Evolutionary conservation across 2,797 vertebrate species (phyloP).

Genomic region (Centroberyx gerrardi): DNA sequence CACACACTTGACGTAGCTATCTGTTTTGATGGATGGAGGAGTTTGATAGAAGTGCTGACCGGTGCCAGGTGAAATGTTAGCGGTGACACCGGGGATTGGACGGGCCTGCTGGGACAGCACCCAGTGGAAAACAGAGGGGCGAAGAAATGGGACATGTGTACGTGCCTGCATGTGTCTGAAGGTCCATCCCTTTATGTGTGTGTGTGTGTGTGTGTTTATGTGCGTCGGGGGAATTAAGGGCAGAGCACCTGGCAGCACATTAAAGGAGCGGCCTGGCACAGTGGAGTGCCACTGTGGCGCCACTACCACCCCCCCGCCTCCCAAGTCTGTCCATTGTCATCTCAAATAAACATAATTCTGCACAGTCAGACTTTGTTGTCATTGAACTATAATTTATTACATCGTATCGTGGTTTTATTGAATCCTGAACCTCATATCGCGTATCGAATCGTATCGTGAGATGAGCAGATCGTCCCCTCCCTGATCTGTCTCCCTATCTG

Average conservation of each 20-base stretch:
- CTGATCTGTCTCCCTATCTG: no score
- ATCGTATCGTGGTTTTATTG: no score
- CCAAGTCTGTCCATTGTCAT: neutral
- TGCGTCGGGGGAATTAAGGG: conserved; percentile 22
- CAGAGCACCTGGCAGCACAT: conserved; percentile 34
- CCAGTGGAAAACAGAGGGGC: conserved; percentile 24
- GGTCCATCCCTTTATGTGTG: neutral
- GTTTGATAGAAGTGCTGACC: conserved; percentile 43
- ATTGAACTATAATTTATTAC: no score
- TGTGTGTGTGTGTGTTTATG: conserved; percentile 10
- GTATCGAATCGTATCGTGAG: no score
- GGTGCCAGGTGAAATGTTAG: conserved; percentile 29
- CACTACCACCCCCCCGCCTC: neutral
- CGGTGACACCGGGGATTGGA: conserved; percentile 4
- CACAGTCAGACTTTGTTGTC: no score
- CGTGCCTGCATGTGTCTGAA: neutral
- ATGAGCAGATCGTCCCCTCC: no score
- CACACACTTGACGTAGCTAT: conserved; percentile 2
- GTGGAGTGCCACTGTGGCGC: neutral
- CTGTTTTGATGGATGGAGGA: conserved; percentile 43
- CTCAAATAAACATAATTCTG: no score
- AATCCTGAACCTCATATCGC: no score
- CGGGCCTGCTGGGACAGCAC: neutral
- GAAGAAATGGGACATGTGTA: conserved; percentile 15
- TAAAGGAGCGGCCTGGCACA: conserved; percentile 27